These are phyloP conservation scores for Salarias fasciatus DNA, from an alignment of 2,797 vertebrate genomes.

Conservation along the genomic window DNA sequence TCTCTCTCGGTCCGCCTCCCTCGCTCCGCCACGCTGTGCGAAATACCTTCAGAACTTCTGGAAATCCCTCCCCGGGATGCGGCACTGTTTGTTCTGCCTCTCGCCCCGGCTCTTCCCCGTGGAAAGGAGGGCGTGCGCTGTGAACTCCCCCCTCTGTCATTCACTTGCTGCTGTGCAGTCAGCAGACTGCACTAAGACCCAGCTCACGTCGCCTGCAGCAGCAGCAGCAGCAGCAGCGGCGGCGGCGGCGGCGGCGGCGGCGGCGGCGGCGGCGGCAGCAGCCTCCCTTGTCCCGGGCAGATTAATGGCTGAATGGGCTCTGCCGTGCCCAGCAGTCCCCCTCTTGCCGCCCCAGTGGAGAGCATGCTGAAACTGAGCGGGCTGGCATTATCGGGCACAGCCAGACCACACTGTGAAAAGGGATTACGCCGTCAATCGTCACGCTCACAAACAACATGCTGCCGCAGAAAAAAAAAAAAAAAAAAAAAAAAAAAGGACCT, in stretches of 20 bases:
- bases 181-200: slow-evolving; percentile 77
- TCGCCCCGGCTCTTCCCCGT: slow-evolving; percentile 43
- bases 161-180: slow-evolving; percentile 74
- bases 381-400: slow-evolving; percentile 83
- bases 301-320: slow-evolving; percentile 81
- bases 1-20: slow-evolving; percentile 45
- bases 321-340: slow-evolving; percentile 76
- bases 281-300: slow-evolving; percentile 76
- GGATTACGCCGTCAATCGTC: slow-evolving; percentile 83
- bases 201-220: slow-evolving; percentile 74
- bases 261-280: slow-evolving; percentile 63
- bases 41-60: slow-evolving; percentile 62
- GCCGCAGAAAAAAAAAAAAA: slow-evolving; percentile 45
- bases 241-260: slow-evolving; percentile 75
- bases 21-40: slow-evolving; percentile 50
- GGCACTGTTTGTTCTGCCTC: slow-evolving; percentile 59
- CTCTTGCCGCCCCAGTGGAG: slow-evolving; percentile 74
- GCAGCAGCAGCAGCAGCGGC: slow-evolving; percentile 54
- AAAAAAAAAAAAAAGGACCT: slow-evolving; percentile 40
- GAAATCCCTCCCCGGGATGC: slow-evolving; percentile 57
- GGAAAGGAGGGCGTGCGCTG: slow-evolving; percentile 56
- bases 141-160: slow-evolving; percentile 59
- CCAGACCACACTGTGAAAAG: slow-evolving; percentile 84
- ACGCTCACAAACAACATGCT: slow-evolving; percentile 79
- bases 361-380: slow-evolving; percentile 77